Evolutionary conservation across 2,797 vertebrate genomes (phyloP), one percentile per base, ranked within the genome.

Genomic region (Falco biarmicus): DNA sequence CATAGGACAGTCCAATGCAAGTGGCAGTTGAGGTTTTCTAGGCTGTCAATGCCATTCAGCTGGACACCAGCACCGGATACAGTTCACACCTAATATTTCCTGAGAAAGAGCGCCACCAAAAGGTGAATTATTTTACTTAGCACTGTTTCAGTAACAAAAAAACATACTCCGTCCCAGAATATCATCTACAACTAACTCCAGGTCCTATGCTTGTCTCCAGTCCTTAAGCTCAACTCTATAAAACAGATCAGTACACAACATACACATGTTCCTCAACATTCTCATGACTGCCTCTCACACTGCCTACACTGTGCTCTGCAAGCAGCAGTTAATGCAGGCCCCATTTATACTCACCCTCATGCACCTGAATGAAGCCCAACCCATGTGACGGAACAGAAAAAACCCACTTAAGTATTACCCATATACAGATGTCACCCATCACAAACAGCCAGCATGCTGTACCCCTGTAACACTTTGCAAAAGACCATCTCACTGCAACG

Each of bases 201-300:
- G 32, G 34, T 83, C 43, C 48, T 77, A 4, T 18, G 17, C 43
- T 45, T 17, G 43, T 45, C 43, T 45, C 43, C 43, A 45, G 43
- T 31, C n/a, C 32, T 83, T 13, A 32, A 24, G 10, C 19, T 45
- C 53, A 20, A 34, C 20, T 71, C 39, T 45, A 0, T 26, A 74
- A 56, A 74, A 76, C 13, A 65, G 16, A 56, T 13, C 26, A 50
- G 34, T 12, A 89, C 34, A 19, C 0, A 0, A 53, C 47, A 28
- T 1, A 8, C n/a, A 39, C 10, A 5, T 2, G 2, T 51, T 70
- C 51, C 56, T 65, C 1, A 2, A 47, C 69, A 45, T 39, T n/a
- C 54, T 26, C 37, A 20, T 45, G 66, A 51, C 26, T 28, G 32
- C 50, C 15, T 68, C 50, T 54, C 63, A 82, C 3, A 5, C 9